Base-by-base conservation (phyloP, 92 coral and sea anemone genomes). In the Blastomussa wellsi region DNA sequence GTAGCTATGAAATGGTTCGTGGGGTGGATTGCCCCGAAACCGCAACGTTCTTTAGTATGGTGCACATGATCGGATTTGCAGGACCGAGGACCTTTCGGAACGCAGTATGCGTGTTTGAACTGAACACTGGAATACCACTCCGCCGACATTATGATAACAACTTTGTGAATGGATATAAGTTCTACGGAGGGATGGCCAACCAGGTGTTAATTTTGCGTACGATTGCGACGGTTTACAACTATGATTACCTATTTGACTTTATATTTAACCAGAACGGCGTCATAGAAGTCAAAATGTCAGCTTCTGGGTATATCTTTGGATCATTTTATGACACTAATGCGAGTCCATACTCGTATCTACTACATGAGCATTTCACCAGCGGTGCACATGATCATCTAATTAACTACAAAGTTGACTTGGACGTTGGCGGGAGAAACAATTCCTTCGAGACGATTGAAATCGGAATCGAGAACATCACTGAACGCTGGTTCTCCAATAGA, bases 321-420 rank as follows among this genome's bases (percentile, higher is more conserved):
- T 62, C 89, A 0, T 86, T 62, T 52, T 92, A 89, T 73, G 86
- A 82, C 38, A 52, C 78, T 0, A 82, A 83, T 75, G 33, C 62
- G 28, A 59, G 67, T 26, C 90, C 79, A 1, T 95, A 95, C 69
- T 89, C 90, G 9, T 85, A 88, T 76, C 86, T 67, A 84, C 86
- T 93, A 32, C 82, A 92, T 24, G 73, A 76, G 6, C 33, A 49
- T 33, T 81, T 83, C 72, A 87, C 95, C 69, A 90, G 97, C 42
- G 59, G 94, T 0, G 82, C 93, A 29, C 98, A 95, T 77, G 95
- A 95, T 68, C 98, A 95, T 68, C 84, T 93, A 60, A 65, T 91
- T 76, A 90, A 91, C 78, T 93, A 88, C 88, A 95, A 93, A 89
- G 94, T 95, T 4, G 98, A 93, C 71, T 76, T 95, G 48, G 98